Evolutionary conservation across 2,113 vertebrate species (phyloP).

Genomic region (Globicephala melas): DNA sequence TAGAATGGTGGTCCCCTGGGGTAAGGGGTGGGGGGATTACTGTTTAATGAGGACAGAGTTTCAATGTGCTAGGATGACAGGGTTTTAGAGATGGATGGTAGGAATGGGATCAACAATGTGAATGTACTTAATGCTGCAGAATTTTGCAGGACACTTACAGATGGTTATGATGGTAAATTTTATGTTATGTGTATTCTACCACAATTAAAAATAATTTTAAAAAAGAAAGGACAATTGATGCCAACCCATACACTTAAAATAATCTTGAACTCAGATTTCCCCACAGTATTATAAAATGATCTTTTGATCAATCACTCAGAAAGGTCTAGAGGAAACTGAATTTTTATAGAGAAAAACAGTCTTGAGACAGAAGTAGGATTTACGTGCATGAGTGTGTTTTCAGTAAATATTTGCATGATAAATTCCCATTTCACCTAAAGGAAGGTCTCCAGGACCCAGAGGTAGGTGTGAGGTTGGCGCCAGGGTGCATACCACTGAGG

Average conservation of each 20-base stretch:
- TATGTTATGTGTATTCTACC: not conserved
- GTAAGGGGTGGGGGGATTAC: rapidly evolving
- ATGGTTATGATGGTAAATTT: not conserved
- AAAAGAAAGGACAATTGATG: not conserved
- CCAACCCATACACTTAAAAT: not conserved
- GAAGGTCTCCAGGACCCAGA: not conserved
- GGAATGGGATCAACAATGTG: not conserved
- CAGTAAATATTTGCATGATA: not conserved
- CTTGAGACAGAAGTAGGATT: not conserved
- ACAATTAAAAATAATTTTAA: not conserved
- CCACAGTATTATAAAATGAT: not conserved
- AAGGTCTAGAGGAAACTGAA: not conserved
- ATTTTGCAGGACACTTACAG: too few species aligned
- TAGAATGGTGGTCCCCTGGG: not conserved
- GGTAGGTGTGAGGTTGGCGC: not conserved
- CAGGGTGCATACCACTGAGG: not conserved
- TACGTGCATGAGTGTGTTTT: not conserved
- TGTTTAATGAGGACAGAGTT: not conserved
- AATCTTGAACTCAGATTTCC: not conserved
- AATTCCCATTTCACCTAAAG: not conserved
- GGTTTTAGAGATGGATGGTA: not conserved
- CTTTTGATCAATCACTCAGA: not conserved
- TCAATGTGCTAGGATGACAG: not conserved
- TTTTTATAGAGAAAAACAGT: not conserved
- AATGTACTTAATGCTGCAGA: not conserved